Conservation (phyloP, 2,113 vertebrate species). For the Promerops cafer region DNA sequence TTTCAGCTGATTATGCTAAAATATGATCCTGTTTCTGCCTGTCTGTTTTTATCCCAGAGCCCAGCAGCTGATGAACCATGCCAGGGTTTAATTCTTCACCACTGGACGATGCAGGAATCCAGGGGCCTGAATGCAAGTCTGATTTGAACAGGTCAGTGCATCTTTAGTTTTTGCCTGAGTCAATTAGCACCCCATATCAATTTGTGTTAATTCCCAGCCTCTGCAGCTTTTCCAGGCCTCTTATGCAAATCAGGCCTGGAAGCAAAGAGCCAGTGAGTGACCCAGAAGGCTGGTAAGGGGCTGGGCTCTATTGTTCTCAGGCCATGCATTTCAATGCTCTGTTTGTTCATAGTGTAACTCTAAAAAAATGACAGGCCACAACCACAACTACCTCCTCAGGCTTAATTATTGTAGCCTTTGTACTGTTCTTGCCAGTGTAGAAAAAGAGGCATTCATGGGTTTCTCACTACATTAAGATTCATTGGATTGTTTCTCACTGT, state of each 20-base stretch:
- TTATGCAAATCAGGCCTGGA: slow-evolving; percentile 25
- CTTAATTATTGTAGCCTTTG: slow-evolving; percentile 21
- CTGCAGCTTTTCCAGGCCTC: neutral
- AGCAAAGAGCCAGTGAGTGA: slow-evolving; percentile 2
- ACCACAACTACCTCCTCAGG: neutral
- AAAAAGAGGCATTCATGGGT: neutral
- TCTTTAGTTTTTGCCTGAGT: neutral
- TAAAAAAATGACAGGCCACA: neutral
- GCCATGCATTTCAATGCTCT: slow-evolving; percentile 4
- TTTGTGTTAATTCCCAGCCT: neutral
- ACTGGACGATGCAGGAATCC: neutral
- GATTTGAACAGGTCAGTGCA: neutral
- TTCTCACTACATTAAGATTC: neutral
- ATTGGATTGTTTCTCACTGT: neutral
- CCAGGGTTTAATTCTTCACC: neutral
- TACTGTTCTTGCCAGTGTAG: neutral
- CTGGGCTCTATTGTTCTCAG: slow-evolving; percentile 25
- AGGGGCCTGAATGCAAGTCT: neutral
- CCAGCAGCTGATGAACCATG: neutral
- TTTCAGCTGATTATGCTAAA: neutral
- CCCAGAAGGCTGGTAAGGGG: neutral
- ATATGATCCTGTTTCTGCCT: neutral
- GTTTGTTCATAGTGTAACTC: slow-evolving; percentile 6
- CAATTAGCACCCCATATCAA: neutral
- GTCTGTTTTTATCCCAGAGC: slow-evolving; percentile 10